Conservation (phyloP, 2,797 vertebrate genomes). For the Vespertilio murinus region DNA sequence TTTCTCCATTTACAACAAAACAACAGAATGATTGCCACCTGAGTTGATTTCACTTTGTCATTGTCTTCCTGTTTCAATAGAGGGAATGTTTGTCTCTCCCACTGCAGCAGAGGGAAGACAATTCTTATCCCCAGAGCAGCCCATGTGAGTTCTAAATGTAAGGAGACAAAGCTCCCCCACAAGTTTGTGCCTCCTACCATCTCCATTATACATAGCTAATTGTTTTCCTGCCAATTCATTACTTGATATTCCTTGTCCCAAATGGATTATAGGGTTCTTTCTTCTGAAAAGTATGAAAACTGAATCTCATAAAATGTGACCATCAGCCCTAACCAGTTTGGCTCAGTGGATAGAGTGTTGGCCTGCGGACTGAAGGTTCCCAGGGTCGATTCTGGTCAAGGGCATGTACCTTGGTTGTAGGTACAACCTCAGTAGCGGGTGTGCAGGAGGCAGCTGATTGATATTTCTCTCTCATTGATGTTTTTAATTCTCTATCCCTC, state of each 20-base stretch:
- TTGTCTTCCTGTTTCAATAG: not conserved
- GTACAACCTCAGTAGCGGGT: too few relatives aligned
- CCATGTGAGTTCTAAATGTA: not conserved
- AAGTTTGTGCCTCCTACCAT: not conserved
- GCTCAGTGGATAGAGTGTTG: too few relatives aligned
- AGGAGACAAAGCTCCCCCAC: not conserved
- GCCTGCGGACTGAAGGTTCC: too few relatives aligned
- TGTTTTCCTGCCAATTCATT: not conserved
- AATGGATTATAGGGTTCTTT: conserved; percentile 1
- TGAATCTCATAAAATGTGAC: conserved; percentile 14
- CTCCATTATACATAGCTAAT: not conserved
- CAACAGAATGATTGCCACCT: not conserved
- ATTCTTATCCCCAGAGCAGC: not conserved
- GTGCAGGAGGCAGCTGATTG: too few relatives aligned
- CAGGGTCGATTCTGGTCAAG: too few relatives aligned
- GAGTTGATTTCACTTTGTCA: not conserved
- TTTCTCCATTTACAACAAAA: not conserved
- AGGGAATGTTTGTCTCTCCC: not conserved
- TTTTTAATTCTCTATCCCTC: too few relatives aligned
- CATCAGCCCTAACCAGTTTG: not conserved
- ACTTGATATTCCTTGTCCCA: conserved; percentile 11
- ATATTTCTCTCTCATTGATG: too few relatives aligned
- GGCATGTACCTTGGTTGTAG: too few relatives aligned
- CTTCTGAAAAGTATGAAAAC: conserved; percentile 3
- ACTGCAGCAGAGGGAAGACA: not conserved